Evolutionary conservation across 2,113 vertebrate species (phyloP).

Genomic region (Eidolon helvum): DNA sequence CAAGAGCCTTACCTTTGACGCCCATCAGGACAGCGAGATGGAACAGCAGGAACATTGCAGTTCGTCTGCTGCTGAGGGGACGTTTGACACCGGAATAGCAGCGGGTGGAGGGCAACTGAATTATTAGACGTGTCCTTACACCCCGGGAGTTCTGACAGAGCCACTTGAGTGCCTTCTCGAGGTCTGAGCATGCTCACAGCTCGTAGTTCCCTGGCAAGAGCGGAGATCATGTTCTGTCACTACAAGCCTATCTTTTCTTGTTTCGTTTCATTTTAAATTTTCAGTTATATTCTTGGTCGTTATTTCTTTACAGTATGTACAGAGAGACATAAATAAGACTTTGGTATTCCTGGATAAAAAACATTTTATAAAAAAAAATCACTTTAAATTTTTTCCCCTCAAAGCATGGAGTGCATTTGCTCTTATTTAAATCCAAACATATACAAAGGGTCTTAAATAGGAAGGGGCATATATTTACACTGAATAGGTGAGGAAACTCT

Average conservation of each 20-base stretch:
- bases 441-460: background rate
- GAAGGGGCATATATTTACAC: background rate
- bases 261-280: conserved; percentile 62
- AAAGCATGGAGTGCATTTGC: background rate
- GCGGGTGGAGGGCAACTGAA: background rate
- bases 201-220: conserved; percentile 29
- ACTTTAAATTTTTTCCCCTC: background rate
- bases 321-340: background rate
- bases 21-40: conserved; percentile 58
- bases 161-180: conserved; percentile 22
- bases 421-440: conserved; percentile 15
- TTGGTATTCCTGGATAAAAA: background rate
- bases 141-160: conserved; percentile 51
- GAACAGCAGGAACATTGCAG: conserved; percentile 68
- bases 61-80: conserved; percentile 13
- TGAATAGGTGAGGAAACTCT: background rate
- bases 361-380: background rate
- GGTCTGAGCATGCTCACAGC: conserved; percentile 67
- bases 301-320: background rate
- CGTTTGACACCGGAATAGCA: conserved; percentile 13
- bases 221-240: conserved; percentile 51
- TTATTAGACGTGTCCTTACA: conserved; percentile 42
- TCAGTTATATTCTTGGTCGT: background rate
- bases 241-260: background rate
- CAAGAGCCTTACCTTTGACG: conserved; percentile 66